These are phyloP conservation scores for Chaitophorus viminalis DNA, from an alignment of 2,888 invertebrate genomes.

Conservation along the genomic window DNA sequence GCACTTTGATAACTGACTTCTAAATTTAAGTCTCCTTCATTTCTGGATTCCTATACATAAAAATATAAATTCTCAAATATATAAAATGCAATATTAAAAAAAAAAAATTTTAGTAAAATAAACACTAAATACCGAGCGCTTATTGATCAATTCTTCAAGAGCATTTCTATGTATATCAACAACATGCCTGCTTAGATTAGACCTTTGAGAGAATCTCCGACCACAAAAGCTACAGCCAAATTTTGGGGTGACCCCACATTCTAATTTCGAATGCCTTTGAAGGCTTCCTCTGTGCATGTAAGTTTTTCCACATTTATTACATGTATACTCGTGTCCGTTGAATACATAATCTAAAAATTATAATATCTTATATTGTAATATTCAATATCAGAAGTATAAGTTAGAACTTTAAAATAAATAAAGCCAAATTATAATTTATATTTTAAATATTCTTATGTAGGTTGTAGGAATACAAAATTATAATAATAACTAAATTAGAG, in stretches of 20 bases:
- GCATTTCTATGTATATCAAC: constrained; percentile 51
- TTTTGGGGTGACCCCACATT: constrained; percentile 67
- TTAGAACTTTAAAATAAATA: neutral
- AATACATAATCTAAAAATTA: constrained; percentile 33
- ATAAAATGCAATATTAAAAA: neutral
- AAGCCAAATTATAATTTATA: constrained; percentile 8
- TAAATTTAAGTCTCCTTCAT: constrained; percentile 21
- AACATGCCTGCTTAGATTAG: constrained; percentile 49
- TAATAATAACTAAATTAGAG: neutral
- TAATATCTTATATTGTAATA: neutral
- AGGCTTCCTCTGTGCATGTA: constrained; percentile 67
- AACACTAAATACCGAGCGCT: constrained; percentile 22
- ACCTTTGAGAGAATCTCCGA: constrained; percentile 59
- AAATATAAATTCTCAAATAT: neutral
- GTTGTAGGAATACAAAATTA: neutral
- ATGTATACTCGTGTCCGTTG: constrained; percentile 60
- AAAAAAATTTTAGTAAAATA: neutral
- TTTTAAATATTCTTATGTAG: neutral
- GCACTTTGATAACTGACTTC: neutral
- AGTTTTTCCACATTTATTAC: constrained; percentile 66
- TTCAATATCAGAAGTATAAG: neutral
- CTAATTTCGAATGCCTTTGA: constrained; percentile 66
- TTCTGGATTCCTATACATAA: constrained; percentile 26
- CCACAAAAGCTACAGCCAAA: constrained; percentile 67
- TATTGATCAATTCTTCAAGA: constrained; percentile 30